Evolutionary conservation across 2,888 invertebrate genomes (phyloP).

Genomic region (Caprella mutica): DNA sequence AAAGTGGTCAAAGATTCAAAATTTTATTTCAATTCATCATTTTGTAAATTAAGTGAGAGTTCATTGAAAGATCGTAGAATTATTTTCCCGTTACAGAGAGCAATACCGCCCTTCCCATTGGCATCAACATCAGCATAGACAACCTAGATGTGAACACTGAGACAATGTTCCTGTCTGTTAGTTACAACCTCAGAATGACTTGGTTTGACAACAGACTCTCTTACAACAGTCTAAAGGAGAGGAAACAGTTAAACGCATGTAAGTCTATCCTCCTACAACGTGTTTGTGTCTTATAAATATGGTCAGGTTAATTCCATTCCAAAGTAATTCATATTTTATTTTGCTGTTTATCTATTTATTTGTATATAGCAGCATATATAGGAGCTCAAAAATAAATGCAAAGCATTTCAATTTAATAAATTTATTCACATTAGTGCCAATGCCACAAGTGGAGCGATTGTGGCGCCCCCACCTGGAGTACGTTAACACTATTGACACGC

Average conservation of each 20-base stretch:
- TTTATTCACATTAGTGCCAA: slow-evolving; percentile 14
- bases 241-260: slow-evolving; percentile 22
- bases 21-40: too few relatives aligned
- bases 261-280: too few relatives aligned
- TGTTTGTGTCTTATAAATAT: too few relatives aligned
- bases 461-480: slow-evolving; percentile 19
- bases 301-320: too few relatives aligned
- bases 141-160: slow-evolving; percentile 14
- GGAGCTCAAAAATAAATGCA: too few relatives aligned
- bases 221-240: slow-evolving; percentile 24
- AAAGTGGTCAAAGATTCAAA: too few relatives aligned
- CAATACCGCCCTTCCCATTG: slow-evolving; percentile 14
- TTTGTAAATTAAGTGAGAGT: too few relatives aligned
- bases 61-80: too few relatives aligned
- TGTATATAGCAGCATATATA: too few relatives aligned
- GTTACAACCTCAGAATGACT: slow-evolving; percentile 21
- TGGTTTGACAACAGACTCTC: slow-evolving; percentile 26
- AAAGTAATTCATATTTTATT: too few relatives aligned
- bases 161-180: slow-evolving; percentile 19
- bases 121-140: slow-evolving; percentile 15
- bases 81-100: slow-evolving; percentile 1
- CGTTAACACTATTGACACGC: slow-evolving; percentile 27
- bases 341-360: too few relatives aligned
- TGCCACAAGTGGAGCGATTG: slow-evolving; percentile 14
- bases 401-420: too few relatives aligned